Percentiles rank a stretch among this genome's conserved stretches.
These are phyloP conservation scores for Plusia festucae DNA, from an alignment of 2,888 invertebrate genomes.

Conservation along the genomic window DNA sequence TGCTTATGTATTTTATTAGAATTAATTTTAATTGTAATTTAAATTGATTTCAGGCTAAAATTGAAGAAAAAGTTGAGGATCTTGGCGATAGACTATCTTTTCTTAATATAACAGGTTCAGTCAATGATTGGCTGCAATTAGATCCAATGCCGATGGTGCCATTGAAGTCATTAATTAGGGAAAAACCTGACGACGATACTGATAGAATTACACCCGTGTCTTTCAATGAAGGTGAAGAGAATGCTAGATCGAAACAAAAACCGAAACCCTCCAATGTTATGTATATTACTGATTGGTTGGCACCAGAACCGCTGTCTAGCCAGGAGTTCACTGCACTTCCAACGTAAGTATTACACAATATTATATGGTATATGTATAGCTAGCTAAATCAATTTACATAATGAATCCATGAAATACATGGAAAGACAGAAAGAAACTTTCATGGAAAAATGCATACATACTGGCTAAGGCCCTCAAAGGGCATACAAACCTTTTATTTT, in stretches of 20 bases:
- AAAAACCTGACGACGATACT: constrained; percentile 49
- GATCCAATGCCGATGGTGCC: constrained; percentile 74
- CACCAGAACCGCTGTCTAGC: constrained; percentile 84
- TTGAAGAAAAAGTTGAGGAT: constrained; percentile 50
- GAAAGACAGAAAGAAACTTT: too few species aligned
- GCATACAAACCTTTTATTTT: too few species aligned
- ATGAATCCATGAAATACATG: too few species aligned
- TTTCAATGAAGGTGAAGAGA: constrained; percentile 52
- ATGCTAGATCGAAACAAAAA: constrained; percentile 9
- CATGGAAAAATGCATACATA: too few species aligned
- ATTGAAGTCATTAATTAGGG: constrained; percentile 30
- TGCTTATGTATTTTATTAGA: neutral
- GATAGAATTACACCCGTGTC: constrained; percentile 56
- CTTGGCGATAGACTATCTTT: constrained; percentile 73
- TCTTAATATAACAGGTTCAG: constrained; percentile 77
- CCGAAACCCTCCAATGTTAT: constrained; percentile 64
- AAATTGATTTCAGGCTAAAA: constrained; percentile 23
- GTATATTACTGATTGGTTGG: constrained; percentile 90
- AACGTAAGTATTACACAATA: constrained; percentile 87
- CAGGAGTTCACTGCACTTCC: constrained; percentile 89
- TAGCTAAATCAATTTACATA: too few species aligned
- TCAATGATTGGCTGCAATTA: constrained; percentile 79
- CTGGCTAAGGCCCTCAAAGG: too few species aligned
- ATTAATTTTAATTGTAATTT: neutral
- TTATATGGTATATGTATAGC: too few species aligned